phyloP scores from a whole-genome alignment of 2,888 invertebrate species.

The Stegana nigrithorax region DNA sequence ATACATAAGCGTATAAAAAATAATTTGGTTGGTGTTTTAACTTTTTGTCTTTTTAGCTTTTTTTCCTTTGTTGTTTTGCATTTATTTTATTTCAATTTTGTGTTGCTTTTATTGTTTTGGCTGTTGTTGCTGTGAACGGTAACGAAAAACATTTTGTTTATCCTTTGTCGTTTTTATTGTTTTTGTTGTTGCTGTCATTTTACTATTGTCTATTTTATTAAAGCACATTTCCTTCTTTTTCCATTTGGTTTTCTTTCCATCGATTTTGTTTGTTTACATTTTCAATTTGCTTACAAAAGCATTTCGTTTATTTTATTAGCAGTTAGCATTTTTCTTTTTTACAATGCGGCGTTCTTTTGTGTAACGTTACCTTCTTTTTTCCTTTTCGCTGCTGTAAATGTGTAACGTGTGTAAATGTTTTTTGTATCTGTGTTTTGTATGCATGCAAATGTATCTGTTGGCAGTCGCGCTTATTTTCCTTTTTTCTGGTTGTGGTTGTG shows the following conservation, averaged over 20 bases:
- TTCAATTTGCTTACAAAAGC: constrained; percentile 63
- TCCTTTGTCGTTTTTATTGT: constrained; percentile 39
- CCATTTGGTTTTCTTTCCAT: constrained; percentile 36
- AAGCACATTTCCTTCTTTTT: background rate
- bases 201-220: constrained; percentile 11
- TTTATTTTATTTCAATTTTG: constrained; percentile 31
- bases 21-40: constrained; percentile 16
- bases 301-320: constrained; percentile 62
- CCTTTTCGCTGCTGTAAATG: constrained; percentile 31
- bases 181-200: constrained; percentile 7
- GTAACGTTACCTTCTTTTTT: too few relatives aligned
- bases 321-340: too few relatives aligned
- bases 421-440: constrained; percentile 10
- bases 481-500: background rate
- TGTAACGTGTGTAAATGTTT: background rate
- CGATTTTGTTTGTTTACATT: constrained; percentile 60
- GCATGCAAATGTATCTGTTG: constrained; percentile 29
- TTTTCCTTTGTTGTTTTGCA: constrained; percentile 45
- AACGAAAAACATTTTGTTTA: constrained; percentile 44
- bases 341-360: too few relatives aligned
- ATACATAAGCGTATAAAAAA: too few relatives aligned
- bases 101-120: constrained; percentile 23
- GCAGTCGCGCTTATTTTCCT: constrained; percentile 35
- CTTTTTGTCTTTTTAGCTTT: constrained; percentile 22
- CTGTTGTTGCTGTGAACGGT: constrained; percentile 21